phyloP scores from a whole-genome alignment of 2,888 invertebrate genomes.

The Aphrophora alni region DNA sequence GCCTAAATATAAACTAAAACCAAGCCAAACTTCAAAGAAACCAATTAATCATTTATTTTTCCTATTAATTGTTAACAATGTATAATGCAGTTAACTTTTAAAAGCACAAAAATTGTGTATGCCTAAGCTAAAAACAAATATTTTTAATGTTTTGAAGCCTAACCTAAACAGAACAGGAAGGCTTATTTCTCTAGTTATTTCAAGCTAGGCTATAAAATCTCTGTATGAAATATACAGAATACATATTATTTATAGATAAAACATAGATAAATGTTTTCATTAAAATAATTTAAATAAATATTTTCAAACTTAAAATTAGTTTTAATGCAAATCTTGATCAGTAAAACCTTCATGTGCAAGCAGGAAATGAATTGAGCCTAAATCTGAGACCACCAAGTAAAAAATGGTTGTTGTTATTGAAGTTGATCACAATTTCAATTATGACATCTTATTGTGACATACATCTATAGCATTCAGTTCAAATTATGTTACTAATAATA shows the following conservation, averaged over 20 bases:
- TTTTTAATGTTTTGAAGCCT: neutral
- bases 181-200: neutral
- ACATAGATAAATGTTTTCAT: neutral
- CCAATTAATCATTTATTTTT: too few species aligned
- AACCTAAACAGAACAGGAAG: neutral
- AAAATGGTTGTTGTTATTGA: slow-evolving; percentile 3
- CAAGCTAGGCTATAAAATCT: neutral
- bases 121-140: too few species aligned
- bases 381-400: neutral
- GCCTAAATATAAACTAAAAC: too few species aligned
- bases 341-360: slow-evolving; percentile 1
- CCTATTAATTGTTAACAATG: too few species aligned
- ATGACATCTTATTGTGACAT: neutral
- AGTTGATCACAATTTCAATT: neutral
- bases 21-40: too few species aligned
- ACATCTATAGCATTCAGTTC: neutral
- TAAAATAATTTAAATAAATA: neutral
- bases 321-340: neutral
- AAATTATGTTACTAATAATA: neutral
- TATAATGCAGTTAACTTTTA: too few species aligned
- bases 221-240: neutral
- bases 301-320: neutral
- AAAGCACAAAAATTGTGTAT: too few species aligned
- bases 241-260: neutral
- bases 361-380: neutral